Evolutionary conservation across 2,888 invertebrate genomes (phyloP).

Genomic region (Argyresthia goedartella): DNA sequence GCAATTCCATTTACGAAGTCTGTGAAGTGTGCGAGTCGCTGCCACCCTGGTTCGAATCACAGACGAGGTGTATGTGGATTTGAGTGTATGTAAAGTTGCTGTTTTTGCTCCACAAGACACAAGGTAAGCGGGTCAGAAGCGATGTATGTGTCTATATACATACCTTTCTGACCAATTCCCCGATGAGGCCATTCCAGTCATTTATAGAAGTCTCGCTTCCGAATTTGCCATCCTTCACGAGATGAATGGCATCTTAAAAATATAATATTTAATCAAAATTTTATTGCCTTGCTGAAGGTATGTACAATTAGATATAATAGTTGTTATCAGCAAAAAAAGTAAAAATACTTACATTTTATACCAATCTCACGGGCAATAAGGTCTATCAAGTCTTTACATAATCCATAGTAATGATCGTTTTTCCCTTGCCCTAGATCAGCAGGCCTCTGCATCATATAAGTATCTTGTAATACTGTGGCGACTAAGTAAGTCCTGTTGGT

Average conservation of each 20-base stretch:
- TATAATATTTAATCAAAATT: too few species aligned
- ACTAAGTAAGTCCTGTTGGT: conserved; percentile 89
- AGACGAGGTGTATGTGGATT: too few species aligned
- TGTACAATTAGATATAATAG: too few species aligned
- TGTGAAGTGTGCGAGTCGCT: too few species aligned
- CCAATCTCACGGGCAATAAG: conserved; percentile 83
- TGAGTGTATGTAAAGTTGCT: too few species aligned
- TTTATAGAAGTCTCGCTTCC: conserved; percentile 85
- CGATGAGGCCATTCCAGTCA: conserved; percentile 91
- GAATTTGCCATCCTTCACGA: conserved; percentile 89
- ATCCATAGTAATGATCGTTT: conserved; percentile 89
- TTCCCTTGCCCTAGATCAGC: conserved; percentile 74
- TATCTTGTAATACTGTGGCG: conserved; percentile 89
- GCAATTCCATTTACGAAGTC: too few species aligned
- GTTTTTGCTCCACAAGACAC: too few species aligned
- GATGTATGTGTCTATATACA: conserved; percentile 24
- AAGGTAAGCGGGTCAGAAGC: too few species aligned
- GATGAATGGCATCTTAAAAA: conserved; percentile 81
- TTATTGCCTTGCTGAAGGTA: too few species aligned
- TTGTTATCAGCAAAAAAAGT: not conserved
- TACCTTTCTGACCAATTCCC: conserved; percentile 89
- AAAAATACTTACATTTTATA: conserved; percentile 81
- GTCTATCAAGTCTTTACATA: conserved; percentile 92
- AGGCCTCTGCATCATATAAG: conserved; percentile 85
- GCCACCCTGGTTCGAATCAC: too few species aligned